Percentiles rank a stretch among this genome's conserved stretches.
These are phyloP conservation scores for Bibio marci DNA, from an alignment of 2,888 invertebrate genomes.

Conservation along the genomic window DNA sequence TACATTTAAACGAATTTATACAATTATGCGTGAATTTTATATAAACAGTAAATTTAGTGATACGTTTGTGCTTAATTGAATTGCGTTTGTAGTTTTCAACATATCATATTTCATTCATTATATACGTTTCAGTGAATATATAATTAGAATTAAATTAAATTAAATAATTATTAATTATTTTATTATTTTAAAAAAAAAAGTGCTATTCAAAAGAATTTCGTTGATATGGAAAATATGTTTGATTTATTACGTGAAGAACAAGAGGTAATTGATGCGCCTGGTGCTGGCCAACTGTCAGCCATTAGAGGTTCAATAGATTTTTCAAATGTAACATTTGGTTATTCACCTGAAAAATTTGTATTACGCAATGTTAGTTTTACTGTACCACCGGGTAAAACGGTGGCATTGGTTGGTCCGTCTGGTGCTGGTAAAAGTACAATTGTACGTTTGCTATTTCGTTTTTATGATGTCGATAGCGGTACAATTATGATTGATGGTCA, in stretches of 20 bases:
- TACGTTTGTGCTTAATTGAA: too few relatives aligned
- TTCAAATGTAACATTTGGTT: constrained; percentile 76
- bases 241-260: constrained; percentile 75
- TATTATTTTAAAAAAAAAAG: too few relatives aligned
- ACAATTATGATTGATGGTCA: constrained; percentile 76
- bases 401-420: constrained; percentile 75
- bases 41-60: too few relatives aligned
- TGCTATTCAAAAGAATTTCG: constrained; percentile 91
- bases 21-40: too few relatives aligned
- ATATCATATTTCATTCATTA: too few relatives aligned
- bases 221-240: constrained; percentile 99
- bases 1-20: too few relatives aligned
- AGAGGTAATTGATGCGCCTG: constrained; percentile 71
- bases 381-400: constrained; percentile 68
- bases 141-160: too few relatives aligned
- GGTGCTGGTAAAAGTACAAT: constrained; percentile 94
- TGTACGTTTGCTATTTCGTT: constrained; percentile 83
- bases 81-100: too few relatives aligned
- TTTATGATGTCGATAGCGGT: constrained; percentile 87
- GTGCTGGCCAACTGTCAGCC: constrained; percentile 53
- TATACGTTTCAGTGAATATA: too few relatives aligned
- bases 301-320: constrained; percentile 70
- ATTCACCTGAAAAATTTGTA: constrained; percentile 59
- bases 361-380: constrained; percentile 61
- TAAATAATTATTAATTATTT: too few relatives aligned